Base-by-base conservation (phyloP, 2,797 vertebrate genomes). In the Coregonus sp. region DNA sequence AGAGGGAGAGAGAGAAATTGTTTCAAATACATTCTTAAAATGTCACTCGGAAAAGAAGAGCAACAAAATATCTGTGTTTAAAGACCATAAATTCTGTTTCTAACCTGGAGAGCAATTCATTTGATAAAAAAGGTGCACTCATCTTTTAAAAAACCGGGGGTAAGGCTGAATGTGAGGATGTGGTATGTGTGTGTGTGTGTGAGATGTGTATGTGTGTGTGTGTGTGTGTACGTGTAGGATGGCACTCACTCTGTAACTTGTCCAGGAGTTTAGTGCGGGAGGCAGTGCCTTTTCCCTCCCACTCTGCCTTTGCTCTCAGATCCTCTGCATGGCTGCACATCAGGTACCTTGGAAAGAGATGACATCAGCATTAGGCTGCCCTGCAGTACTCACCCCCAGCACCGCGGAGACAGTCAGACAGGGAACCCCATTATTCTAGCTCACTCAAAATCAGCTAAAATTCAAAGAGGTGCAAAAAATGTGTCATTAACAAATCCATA, bases 251-350 rank as follows among this genome's bases (percentile, higher is more conserved):
- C 92, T 99, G 98, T 75, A 99, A 96, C 85, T 97, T 98, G 93
- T 99, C 98, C 89, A 99, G 88, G 66, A 99, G 95, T 89, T 97
- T 98, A 76, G 96, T 97, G 75, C 98, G 94, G 51, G 98, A 99
- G 31, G 91, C 90, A 0, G 92, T 93, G 83, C 97, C 98, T 93
- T 98, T 99, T 75, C 98, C 98, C 91, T 99, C 98, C 98, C 98
- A 99, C 81, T 98, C 97, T 52, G 98, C 97, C 92, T 99, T 99
- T 86, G 94, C 95, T 80, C 95, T 94, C 71, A 99, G 94, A 88
- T 99, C 98, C 75, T 99, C 98, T 71, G 97, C 95, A 86, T 98
- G 96, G 89, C 97, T 99, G 92, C 98, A 99, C 98, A 99, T 99
- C 89, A 99, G 93, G 92, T 99, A 99, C 93, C 98, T 99, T 81